Evolutionary conservation across 2,888 invertebrate species (phyloP).

Genomic region (Lapara coniferarum): DNA sequence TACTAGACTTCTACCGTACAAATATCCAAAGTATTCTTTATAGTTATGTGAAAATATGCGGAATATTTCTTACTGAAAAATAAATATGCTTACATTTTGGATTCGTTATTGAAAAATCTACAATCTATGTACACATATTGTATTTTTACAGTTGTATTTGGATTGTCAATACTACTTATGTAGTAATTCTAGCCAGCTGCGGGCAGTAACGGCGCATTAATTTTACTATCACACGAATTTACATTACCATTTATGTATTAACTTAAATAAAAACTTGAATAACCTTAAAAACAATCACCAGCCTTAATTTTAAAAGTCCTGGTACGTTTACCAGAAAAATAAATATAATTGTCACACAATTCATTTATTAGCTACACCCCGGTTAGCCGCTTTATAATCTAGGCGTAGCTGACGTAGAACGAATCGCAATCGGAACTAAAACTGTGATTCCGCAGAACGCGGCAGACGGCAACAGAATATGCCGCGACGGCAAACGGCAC

Average conservation of each 20-base stretch:
- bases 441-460: no score
- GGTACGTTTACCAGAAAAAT: constrained; percentile 9
- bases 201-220: neutral
- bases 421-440: neutral
- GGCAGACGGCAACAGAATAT: no score
- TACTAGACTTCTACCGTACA: constrained; percentile 48
- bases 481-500: no score
- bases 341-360: neutral
- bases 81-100: constrained; percentile 35
- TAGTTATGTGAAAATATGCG: constrained; percentile 22
- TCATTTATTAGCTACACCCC: neutral
- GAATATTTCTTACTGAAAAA: constrained; percentile 45
- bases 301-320: constrained; percentile 19
- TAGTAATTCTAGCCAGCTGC: neutral
- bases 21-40: constrained; percentile 46
- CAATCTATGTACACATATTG: constrained; percentile 29
- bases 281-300: constrained; percentile 17
- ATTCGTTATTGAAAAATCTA: constrained; percentile 30
- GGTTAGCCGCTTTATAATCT: neutral
- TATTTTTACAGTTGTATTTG: constrained; percentile 6
- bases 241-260: neutral
- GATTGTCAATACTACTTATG: constrained; percentile 15
- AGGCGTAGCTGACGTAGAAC: neutral
- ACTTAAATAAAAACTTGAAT: constrained; percentile 4
- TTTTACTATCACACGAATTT: constrained; percentile 1